These are phyloP conservation scores for Ictidomys tridecemlineatus DNA, from an alignment of 2,113 vertebrate species.

Conservation along the genomic window DNA sequence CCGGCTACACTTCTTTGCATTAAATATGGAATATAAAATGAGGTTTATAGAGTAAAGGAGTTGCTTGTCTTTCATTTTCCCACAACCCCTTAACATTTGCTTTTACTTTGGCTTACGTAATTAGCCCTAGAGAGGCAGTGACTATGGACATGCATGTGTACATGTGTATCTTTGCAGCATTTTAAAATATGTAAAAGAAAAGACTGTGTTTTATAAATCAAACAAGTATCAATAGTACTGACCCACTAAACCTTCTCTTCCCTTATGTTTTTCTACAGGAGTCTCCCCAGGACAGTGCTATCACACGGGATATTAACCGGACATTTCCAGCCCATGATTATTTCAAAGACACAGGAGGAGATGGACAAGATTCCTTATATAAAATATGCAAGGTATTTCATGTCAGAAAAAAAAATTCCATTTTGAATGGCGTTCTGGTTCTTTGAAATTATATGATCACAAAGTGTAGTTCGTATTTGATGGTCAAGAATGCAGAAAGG, in stretches of 20 bases:
- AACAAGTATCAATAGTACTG: background rate
- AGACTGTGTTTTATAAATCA: background rate
- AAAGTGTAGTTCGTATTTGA: slow-evolving; percentile 22
- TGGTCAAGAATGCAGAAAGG: slow-evolving; percentile 18
- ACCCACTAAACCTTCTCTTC: background rate
- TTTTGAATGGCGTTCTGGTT: slow-evolving; percentile 51
- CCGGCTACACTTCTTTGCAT: background rate
- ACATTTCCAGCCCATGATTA: slow-evolving; percentile 99
- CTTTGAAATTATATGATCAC: slow-evolving; percentile 50
- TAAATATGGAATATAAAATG: background rate
- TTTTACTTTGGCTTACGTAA: slow-evolving; percentile 26
- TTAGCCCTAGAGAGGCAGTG: background rate
- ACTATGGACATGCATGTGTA: background rate
- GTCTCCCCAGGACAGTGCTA: slow-evolving; percentile 98
- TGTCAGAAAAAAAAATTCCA: background rate
- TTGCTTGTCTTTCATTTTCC: background rate
- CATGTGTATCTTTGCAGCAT: slow-evolving; percentile 8
- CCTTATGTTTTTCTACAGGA: slow-evolving; percentile 88
- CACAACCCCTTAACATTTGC: background rate
- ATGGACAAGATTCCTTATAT: slow-evolving; percentile 98
- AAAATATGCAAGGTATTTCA: slow-evolving; percentile 98
- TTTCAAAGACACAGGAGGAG: slow-evolving; percentile 99
- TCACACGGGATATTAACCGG: slow-evolving; percentile 98
- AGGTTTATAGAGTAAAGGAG: background rate
- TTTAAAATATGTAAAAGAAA: slow-evolving; percentile 11